Conservation (phyloP, 53 echinoderm and acorn worm genomes). For the Mesocentrotus franciscanus region DNA sequence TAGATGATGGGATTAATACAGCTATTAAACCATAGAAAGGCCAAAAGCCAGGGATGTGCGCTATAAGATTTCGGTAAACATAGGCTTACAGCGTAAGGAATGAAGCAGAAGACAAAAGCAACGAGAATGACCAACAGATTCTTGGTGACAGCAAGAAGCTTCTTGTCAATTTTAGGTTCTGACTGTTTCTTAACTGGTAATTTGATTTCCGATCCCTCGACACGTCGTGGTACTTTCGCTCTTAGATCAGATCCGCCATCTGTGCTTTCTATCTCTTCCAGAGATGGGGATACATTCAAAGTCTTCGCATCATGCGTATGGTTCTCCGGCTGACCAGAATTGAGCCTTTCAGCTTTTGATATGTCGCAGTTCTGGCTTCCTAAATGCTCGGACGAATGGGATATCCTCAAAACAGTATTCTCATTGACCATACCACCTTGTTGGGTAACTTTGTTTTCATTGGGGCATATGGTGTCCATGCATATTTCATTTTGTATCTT, state of each 20-base stretch:
- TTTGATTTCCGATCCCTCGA: neutral
- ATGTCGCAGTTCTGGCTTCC: neutral
- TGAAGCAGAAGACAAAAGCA: constrained; percentile 28
- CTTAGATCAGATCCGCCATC: neutral
- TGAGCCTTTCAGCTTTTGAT: neutral
- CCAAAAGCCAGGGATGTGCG: neutral
- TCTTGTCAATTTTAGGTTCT: neutral
- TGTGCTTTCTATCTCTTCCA: neutral
- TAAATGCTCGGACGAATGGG: neutral
- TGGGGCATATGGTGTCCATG: neutral
- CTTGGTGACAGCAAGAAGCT: neutral
- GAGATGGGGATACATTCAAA: neutral
- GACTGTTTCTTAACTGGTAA: neutral
- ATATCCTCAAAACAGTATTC: neutral
- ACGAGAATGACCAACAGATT: neutral
- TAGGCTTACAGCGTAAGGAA: constrained; percentile 16
- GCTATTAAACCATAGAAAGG: neutral
- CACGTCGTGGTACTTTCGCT: neutral
- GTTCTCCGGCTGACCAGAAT: neutral
- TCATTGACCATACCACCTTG: neutral
- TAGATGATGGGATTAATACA: constrained; percentile 36
- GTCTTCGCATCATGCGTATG: neutral
- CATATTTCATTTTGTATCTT: neutral
- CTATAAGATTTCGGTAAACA: neutral
- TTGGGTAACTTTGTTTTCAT: neutral